A percentile compares a stretch with the other conserved stretches of the same genome.
phyloP scores from a whole-genome alignment of 2,797 vertebrate species.

The Myotis planiceps region DNA sequence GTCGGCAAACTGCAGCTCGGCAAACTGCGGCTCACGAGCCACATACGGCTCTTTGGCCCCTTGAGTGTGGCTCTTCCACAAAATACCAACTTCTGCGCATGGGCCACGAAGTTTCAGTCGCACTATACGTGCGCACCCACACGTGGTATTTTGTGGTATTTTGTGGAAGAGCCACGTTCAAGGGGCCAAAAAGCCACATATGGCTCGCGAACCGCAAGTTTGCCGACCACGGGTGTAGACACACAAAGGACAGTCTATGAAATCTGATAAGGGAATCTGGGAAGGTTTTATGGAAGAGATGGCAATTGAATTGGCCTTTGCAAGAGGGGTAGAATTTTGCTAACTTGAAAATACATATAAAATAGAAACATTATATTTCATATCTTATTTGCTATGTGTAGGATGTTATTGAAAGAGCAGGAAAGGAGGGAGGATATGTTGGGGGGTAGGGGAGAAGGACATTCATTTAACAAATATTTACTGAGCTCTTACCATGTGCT shows the following conservation, averaged over 20 bases:
- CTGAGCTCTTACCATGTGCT: background rate
- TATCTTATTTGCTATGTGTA: background rate
- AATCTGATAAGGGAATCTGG: background rate
- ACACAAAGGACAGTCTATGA: background rate
- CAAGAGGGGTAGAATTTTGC: background rate
- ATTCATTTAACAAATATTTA: background rate
- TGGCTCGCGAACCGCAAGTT: too few relatives aligned
- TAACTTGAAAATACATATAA: conserved; percentile 36
- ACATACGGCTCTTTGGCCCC: too few relatives aligned
- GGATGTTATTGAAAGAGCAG: conserved; percentile 1
- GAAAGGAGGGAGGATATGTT: background rate
- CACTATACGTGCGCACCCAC: too few relatives aligned
- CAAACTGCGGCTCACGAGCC: too few relatives aligned
- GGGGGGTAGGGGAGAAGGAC: background rate
- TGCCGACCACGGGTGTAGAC: too few relatives aligned
- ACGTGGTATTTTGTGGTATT: too few relatives aligned
- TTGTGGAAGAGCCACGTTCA: too few relatives aligned
- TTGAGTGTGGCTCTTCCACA: too few relatives aligned
- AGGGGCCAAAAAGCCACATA: too few relatives aligned
- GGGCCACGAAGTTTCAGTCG: too few relatives aligned
- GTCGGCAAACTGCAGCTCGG: too few relatives aligned
- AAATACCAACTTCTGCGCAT: too few relatives aligned
- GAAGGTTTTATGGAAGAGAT: background rate
- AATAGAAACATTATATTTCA: background rate
- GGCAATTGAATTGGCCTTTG: background rate